A percentile compares a stretch with the other conserved stretches of the same genome.
These are phyloP conservation scores for Ia io DNA, from an alignment of 2,113 vertebrate species.

Conservation along the genomic window DNA sequence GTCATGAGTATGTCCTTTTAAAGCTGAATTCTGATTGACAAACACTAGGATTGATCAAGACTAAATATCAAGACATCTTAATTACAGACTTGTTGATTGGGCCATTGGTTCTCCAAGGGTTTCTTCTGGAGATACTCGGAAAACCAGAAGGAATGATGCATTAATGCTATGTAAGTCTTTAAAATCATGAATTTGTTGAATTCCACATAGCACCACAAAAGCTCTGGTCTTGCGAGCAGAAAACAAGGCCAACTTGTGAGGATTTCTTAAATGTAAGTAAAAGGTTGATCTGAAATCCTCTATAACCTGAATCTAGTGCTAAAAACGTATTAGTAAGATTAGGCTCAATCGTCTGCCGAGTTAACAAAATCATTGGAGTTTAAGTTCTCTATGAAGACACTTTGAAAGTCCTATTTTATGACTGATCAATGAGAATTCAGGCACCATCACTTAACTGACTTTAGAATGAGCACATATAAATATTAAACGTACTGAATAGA, in stretches of 20 bases:
- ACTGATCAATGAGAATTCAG: background rate
- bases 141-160: background rate
- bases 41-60: background rate
- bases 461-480: background rate
- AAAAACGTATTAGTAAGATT: background rate
- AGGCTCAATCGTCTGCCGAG: background rate
- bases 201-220: background rate
- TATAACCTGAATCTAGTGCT: background rate
- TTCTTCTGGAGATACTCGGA: conserved; percentile 6
- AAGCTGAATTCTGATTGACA: conserved; percentile 40
- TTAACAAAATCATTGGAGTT: background rate
- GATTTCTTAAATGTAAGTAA: background rate
- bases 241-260: conserved; percentile 9
- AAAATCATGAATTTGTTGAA: conserved; percentile 13
- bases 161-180: background rate
- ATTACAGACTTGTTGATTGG: conserved; percentile 20
- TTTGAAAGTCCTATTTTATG: background rate
- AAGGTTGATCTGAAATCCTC: background rate
- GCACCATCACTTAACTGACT: background rate
- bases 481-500: background rate
- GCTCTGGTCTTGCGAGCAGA: background rate
- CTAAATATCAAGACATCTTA: conserved; percentile 10
- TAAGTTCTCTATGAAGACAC: background rate
- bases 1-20: background rate
- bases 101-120: conserved; percentile 28